These are phyloP conservation scores for Sternotherus odoratus DNA, from an alignment of 2,797 vertebrate species.

Conservation along the genomic window DNA sequence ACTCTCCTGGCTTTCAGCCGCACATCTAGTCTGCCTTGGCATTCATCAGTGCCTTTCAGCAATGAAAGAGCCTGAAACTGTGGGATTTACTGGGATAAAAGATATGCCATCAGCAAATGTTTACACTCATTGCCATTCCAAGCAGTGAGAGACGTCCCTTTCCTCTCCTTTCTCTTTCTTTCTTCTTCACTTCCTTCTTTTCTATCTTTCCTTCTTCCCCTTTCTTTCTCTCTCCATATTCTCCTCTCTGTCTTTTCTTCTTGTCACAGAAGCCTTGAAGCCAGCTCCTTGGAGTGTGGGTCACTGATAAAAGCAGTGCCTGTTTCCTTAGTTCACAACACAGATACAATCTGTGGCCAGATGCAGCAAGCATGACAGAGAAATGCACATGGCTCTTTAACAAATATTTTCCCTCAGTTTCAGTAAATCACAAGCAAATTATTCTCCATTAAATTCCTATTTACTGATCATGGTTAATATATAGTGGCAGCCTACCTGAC, in stretches of 20 bases:
- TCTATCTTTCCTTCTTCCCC: rapidly evolving
- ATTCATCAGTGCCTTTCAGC: conserved; percentile 38
- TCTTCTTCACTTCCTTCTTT: background rate
- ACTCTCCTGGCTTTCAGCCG: conserved; percentile 21
- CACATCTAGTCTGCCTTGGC: conserved; percentile 35
- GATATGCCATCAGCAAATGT: conserved; percentile 57
- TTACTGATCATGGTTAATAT: background rate
- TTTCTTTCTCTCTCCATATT: background rate
- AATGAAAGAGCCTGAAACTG: conserved; percentile 41
- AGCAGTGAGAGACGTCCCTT: conserved; percentile 27
- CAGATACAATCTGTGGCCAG: background rate
- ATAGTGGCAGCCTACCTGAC: background rate
- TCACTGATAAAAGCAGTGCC: background rate
- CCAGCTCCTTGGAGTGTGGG: background rate
- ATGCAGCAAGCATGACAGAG: background rate
- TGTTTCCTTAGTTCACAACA: rapidly evolving
- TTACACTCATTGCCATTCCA: conserved; percentile 44
- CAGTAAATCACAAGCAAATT: background rate
- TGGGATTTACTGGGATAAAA: conserved; percentile 59
- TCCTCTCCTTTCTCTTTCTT: background rate
- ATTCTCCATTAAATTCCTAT: background rate
- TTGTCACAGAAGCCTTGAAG: background rate
- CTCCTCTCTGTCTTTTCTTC: background rate
- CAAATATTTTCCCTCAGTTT: background rate
- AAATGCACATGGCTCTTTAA: background rate